Evolutionary conservation across 2,797 vertebrate species (phyloP).

Genomic region (Anguilla pacifica): DNA sequence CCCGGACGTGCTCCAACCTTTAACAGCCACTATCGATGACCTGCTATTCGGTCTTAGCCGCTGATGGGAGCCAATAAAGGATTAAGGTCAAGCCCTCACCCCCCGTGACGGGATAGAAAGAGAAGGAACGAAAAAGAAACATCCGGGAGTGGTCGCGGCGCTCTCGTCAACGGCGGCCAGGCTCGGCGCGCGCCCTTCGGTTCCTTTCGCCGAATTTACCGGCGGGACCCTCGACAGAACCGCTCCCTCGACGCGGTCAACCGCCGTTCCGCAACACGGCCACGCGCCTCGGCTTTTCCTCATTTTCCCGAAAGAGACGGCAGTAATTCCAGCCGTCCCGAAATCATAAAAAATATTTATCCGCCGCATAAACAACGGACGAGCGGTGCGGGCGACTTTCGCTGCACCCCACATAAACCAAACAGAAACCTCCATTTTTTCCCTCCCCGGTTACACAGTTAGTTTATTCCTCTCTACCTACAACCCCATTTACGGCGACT

Average conservation of each 20-base stretch:
- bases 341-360: constrained; percentile 4
- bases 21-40: constrained; percentile 54
- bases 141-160: neutral
- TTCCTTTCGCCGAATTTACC: neutral
- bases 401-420: constrained; percentile 8
- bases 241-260: neutral
- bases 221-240: neutral
- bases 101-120: constrained; percentile 33
- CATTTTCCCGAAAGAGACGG: neutral
- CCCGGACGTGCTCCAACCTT: constrained; percentile 38
- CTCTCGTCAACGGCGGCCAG: neutral
- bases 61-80: constrained; percentile 44
- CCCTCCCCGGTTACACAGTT: constrained; percentile 4
- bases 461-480: neutral
- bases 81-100: constrained; percentile 54
- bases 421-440: constrained; percentile 3
- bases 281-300: neutral
- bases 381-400: neutral
- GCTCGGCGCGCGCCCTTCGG: neutral
- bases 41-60: constrained; percentile 42
- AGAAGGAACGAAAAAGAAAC: constrained; percentile 8
- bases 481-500: constrained; percentile 22
- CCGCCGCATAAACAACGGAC: neutral
- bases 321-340: neutral
- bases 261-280: neutral